A percentile compares a stretch with the other conserved stretches of the same genome.
phyloP scores from a whole-genome alignment of 2,113 vertebrate species.

The Gavialis gangeticus region DNA sequence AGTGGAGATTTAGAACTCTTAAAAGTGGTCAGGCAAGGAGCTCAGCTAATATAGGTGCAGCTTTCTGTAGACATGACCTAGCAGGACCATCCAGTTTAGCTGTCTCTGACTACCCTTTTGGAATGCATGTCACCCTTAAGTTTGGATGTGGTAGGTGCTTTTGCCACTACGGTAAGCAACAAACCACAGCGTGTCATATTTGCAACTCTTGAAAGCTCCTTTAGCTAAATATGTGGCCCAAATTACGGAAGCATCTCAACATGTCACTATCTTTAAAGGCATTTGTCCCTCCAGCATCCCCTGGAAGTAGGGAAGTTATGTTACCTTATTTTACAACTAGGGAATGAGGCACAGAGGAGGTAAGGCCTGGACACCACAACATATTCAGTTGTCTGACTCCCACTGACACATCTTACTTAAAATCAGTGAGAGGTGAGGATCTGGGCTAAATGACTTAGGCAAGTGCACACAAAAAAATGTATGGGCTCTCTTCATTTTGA shows the following conservation, averaged over 20 bases:
- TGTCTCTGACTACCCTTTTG: neutral
- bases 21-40: fast-evolving
- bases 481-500: neutral
- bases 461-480: neutral
- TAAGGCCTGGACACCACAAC: too few relatives aligned
- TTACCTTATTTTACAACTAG: neutral
- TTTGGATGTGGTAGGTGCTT: fast-evolving
- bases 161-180: neutral
- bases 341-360: neutral
- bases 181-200: fast-evolving
- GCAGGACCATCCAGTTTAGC: fast-evolving
- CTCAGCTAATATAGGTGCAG: fast-evolving
- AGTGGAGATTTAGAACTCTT: neutral
- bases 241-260: neutral
- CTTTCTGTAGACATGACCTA: fast-evolving
- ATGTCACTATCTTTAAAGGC: neutral
- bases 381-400: too few relatives aligned
- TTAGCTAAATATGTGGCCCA: neutral
- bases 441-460: neutral
- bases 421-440: too few relatives aligned
- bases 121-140: too few relatives aligned
- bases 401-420: too few relatives aligned
- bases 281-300: neutral
- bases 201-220: too few relatives aligned
- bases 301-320: too few relatives aligned